Percentiles rank a stretch among this genome's conserved stretches.
phyloP scores from a whole-genome alignment of 2,797 vertebrate species.

The Pseudocheirus occidentalis region DNA sequence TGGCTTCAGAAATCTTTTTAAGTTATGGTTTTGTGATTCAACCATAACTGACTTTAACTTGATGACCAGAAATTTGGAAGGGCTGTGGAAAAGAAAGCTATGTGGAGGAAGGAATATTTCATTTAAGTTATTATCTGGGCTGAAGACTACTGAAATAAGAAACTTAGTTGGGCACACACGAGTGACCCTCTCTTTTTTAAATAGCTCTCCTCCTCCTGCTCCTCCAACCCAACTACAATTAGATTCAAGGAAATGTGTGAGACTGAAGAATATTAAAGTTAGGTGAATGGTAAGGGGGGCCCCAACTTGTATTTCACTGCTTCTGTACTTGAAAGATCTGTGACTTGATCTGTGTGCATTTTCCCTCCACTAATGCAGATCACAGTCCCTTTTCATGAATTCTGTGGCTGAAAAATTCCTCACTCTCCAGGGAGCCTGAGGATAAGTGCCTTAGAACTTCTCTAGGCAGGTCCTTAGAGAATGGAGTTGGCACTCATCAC shows the following conservation, averaged over 20 bases:
- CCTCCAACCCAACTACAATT: neutral
- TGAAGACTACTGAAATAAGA: conserved; percentile 14
- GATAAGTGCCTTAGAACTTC: neutral
- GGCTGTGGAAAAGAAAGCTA: neutral
- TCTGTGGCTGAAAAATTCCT: neutral
- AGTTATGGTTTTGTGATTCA: neutral
- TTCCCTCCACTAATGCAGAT: neutral
- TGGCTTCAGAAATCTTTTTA: neutral
- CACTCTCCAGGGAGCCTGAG: neutral
- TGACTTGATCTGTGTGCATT: neutral
- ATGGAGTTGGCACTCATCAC: neutral
- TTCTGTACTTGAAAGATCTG: neutral
- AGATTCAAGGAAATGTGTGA: neutral
- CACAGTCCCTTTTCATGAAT: neutral
- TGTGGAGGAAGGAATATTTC: neutral
- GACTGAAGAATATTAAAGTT: neutral
- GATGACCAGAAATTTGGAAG: neutral
- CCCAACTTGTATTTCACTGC: neutral
- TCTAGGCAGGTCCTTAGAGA: neutral
- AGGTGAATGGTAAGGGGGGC: neutral
- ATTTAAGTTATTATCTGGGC: neutral
- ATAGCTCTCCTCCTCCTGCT: neutral
- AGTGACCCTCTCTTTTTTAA: conserved; percentile 32
- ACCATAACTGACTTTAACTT: neutral
- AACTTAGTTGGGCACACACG: conserved; percentile 19